These are phyloP conservation scores for Matsumurasca onukii DNA, from an alignment of 1,140 invertebrate species.

Conservation along the genomic window DNA sequence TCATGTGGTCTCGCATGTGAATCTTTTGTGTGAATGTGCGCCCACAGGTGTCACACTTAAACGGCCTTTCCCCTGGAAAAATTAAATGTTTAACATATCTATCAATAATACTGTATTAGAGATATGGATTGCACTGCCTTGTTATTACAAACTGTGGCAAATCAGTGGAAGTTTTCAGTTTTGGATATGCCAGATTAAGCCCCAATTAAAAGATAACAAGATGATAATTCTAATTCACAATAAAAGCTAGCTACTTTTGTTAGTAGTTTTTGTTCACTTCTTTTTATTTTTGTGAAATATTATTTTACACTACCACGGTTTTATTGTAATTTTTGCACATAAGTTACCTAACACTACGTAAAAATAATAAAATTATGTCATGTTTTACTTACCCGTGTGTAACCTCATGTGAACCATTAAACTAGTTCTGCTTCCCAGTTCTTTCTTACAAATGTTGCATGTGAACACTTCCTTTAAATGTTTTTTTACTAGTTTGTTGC, in stretches of 20 bases:
- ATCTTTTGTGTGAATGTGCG: slow-evolving; percentile 32
- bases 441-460: slow-evolving; percentile 33
- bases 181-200: background rate
- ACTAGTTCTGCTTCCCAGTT: slow-evolving; percentile 30
- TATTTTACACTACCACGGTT: background rate
- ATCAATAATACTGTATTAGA: background rate
- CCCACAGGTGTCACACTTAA: slow-evolving; percentile 31
- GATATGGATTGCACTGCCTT: background rate
- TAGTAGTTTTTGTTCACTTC: background rate
- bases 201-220: background rate
- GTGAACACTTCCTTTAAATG: background rate
- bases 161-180: background rate
- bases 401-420: slow-evolving; percentile 38
- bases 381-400: slow-evolving; percentile 34
- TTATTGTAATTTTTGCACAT: no score
- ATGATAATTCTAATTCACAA: background rate
- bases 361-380: background rate
- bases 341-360: slow-evolving; percentile 11
- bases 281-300: background rate
- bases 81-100: background rate
- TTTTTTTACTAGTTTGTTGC: slow-evolving; percentile 19
- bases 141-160: background rate
- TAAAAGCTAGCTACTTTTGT: background rate
- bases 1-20: slow-evolving; percentile 32
- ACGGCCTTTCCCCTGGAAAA: slow-evolving; percentile 33